Base-by-base conservation (phyloP, 2,888 invertebrate species). In the Myathropa florea region DNA sequence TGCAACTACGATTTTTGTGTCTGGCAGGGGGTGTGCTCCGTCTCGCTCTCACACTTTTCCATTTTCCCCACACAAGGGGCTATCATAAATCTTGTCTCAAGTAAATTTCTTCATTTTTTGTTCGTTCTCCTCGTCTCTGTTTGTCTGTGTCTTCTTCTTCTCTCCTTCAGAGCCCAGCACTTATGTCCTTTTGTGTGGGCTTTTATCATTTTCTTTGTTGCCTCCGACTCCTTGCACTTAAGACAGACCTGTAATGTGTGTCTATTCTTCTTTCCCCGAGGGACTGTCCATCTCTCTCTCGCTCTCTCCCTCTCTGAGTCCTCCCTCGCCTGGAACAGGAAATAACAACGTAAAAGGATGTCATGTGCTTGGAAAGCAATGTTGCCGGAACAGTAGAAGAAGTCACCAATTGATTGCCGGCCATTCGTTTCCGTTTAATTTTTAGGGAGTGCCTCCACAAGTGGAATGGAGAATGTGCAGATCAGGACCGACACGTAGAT, bases 381-480 rank as follows among this genome's bases (percentile, higher is more conserved):
- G 76, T 65, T 60, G 71, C 23, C 24, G 67, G 60, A 71, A 72
- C 57, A 39, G 61, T 14, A 33, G 71, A 68, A 77, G 68, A 85
- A 85, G 81, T 81, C 70, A 77, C 77, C 84, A 85, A 85, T 85
- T 85, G 84, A 85, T 85, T 81, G 81, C 61, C 57, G 57, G 67
- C 72, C 77, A 85, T 85, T 85, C 81, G 81, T 85, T 81, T 77
- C 63, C 81, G 77, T 85, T 85, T 77, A 85, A 85, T 85, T 85
- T 85, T 77, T 57, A 76, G 80, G 80, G 80, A 80, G 84, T 84
- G 46, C 46, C 73, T 24, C 84, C 71, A 67, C 84, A 84, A 81
- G 71, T 76, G 64, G 61, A n/a, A 23, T 26, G 28, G 60, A 60
- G 28, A 28, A 24, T 10, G 12, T 30, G 21, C 30, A 36, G 23